Base-by-base conservation (phyloP, 2,888 invertebrate species). In the Volucella zonaria region DNA sequence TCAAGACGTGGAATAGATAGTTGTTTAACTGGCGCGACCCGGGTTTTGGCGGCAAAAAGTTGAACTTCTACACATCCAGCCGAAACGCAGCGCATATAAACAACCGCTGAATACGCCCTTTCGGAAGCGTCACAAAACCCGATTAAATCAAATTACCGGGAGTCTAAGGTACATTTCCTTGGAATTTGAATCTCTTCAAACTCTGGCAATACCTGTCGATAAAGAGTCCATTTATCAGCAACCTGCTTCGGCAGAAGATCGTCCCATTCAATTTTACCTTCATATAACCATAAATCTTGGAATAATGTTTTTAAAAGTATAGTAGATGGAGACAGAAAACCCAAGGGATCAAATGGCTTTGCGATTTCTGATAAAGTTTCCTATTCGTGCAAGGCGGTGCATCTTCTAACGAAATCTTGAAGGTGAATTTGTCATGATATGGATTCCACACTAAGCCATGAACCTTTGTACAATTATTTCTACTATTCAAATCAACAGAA, bases 1-100 rank as follows among this genome's bases (percentile, higher is more conserved):
- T 87, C 87, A 1, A 77, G 59, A 1, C 73, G 47, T 0, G 77
- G 67, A 23, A 82, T 77, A 1, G 59, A 47, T 40, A 77, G 40
- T n/a, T 76, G 76, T 45, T 82, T 82, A 10, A 82, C 59, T 2
- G 82, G 86, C 0, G 76, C 71, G 11, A 81, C 75, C 3, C 70
- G 75, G 6, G 56, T 71, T 42, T 67, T 67, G 9, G 75, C 43
- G 38, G 59, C 68, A 11, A 73, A 56, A 10, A 68, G 43, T 10
- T 62, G 38, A 31, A 59, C 23, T 12, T 67, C 38, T 9, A 47
- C 23, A n/a, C 12, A 6, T 6, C 67, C 75, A 18, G 12, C 58
- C 4, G 58, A 58, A 12, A 23, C 9, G 8, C 56, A 58, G n/a
- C 68, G 68, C 3, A n/a, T 10, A 15, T 68, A 68, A 14, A 68